Conservation (phyloP, 2,888 invertebrate genomes). For the Teleiodes luculella region DNA sequence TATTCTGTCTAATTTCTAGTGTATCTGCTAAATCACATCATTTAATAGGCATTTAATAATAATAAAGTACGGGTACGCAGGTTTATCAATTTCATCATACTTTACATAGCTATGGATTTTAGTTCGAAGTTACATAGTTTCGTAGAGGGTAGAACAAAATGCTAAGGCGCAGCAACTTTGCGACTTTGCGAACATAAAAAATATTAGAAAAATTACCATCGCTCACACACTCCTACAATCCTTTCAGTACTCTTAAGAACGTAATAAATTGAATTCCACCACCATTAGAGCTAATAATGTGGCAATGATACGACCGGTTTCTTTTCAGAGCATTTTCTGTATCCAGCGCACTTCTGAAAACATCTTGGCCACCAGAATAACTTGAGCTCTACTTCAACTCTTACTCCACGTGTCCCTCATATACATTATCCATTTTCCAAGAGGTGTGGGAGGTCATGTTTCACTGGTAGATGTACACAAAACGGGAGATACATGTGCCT, state of each 20-base stretch:
- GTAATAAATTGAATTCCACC: conserved; percentile 28
- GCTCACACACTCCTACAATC: not conserved
- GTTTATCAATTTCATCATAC: too few relatives aligned
- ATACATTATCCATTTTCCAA: not conserved
- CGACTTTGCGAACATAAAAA: too few relatives aligned
- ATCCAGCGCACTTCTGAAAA: conserved; percentile 41
- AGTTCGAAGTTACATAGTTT: too few relatives aligned
- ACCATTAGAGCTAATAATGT: conserved; percentile 35
- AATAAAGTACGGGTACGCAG: too few relatives aligned
- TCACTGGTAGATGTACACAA: conserved; percentile 33
- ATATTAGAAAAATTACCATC: too few relatives aligned
- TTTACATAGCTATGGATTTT: too few relatives aligned
- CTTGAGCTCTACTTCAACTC: conserved; percentile 24
- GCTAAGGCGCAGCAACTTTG: too few relatives aligned
- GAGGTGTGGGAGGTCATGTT: conserved; percentile 22
- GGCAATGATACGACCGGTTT: conserved; percentile 44
- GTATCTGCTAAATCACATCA: too few relatives aligned
- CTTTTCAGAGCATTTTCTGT: conserved; percentile 28
- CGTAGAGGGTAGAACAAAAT: too few relatives aligned
- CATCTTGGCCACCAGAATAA: conserved; percentile 31
- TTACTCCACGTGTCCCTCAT: too few relatives aligned
- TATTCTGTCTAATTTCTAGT: too few relatives aligned
- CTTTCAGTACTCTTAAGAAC: conserved; percentile 10
- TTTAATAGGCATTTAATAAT: too few relatives aligned
- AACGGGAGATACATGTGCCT: conserved; percentile 52